Conservation (phyloP, 92 coral and sea anemone species). For the Phenganax subtilis region DNA sequence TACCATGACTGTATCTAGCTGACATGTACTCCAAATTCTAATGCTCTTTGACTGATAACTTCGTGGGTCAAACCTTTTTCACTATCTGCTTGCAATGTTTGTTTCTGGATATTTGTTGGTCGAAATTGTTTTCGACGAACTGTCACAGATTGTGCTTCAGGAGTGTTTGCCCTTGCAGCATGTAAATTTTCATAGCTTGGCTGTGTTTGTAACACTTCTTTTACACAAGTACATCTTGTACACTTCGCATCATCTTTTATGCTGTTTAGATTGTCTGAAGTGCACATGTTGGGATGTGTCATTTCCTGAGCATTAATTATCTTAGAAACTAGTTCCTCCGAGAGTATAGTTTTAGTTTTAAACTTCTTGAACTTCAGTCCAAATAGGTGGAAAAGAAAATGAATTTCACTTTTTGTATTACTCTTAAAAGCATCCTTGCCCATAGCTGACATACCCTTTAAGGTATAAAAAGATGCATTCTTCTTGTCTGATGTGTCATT, state of each 20-base stretch:
- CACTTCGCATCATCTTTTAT: slow-evolving; percentile 20
- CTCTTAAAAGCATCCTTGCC: slow-evolving; percentile 20
- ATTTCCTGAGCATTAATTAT: slow-evolving; percentile 20
- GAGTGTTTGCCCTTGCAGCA: background rate
- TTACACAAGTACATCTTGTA: background rate
- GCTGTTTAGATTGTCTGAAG: slow-evolving; percentile 11
- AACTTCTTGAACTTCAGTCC: slow-evolving; percentile 21
- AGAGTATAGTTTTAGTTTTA: slow-evolving; percentile 14
- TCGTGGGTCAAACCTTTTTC: slow-evolving; percentile 21
- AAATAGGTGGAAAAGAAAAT: slow-evolving; percentile 32
- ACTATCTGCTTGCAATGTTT: slow-evolving; percentile 30
- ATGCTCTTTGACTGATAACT: slow-evolving; percentile 36
- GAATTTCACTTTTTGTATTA: slow-evolving; percentile 31
- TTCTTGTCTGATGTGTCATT: slow-evolving; percentile 32
- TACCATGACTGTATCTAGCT: slow-evolving; percentile 42
- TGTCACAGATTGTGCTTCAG: slow-evolving; percentile 6
- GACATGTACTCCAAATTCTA: slow-evolving; percentile 41
- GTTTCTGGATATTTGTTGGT: slow-evolving; percentile 38
- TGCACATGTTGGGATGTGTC: slow-evolving; percentile 20
- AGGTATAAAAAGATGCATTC: slow-evolving; percentile 21
- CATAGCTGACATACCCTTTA: slow-evolving; percentile 33
- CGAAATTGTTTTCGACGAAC: slow-evolving; percentile 39
- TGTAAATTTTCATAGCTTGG: background rate
- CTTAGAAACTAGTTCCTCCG: background rate
- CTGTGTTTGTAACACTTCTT: slow-evolving; percentile 9